Evolutionary conservation across 1,140 invertebrate genomes (phyloP).

Genomic region (Steinernema khuongi): DNA sequence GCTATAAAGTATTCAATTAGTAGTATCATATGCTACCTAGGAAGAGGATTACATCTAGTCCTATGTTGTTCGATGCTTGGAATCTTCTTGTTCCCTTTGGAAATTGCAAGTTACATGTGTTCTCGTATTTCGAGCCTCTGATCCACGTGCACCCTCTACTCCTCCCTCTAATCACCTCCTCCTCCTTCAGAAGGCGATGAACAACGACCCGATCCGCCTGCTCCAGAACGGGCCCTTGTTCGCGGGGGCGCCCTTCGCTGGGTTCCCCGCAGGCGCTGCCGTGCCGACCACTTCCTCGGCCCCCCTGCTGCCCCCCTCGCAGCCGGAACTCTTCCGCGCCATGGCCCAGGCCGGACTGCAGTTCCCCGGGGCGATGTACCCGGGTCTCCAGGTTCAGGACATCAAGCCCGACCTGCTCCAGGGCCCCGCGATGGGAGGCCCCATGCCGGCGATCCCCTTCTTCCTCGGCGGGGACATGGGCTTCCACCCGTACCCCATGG

Average conservation of each 20-base stretch:
- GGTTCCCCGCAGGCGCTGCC: neutral
- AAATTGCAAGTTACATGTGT: too few relatives aligned
- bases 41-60: too few relatives aligned
- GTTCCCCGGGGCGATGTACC: neutral
- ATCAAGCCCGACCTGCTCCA: conserved; percentile 37
- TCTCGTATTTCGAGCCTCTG: too few relatives aligned
- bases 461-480: conserved; percentile 21
- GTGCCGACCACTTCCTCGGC: neutral
- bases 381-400: conserved; percentile 21
- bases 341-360: conserved; percentile 8
- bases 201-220: conserved; percentile 7
- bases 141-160: too few relatives aligned
- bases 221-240: conserved; percentile 12
- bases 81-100: too few relatives aligned
- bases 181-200: neutral
- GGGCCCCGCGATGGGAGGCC: conserved; percentile 15
- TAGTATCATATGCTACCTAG: too few relatives aligned
- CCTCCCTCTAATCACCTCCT: neutral
- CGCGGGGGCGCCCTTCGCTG: neutral
- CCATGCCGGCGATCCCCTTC: neutral
- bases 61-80: too few relatives aligned
- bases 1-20: too few relatives aligned
- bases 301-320: neutral
- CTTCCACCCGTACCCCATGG: conserved; percentile 36
- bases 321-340: conserved; percentile 2